Base-by-base conservation (phyloP, 2,888 invertebrate genomes). In the Clivina fossor region DNA sequence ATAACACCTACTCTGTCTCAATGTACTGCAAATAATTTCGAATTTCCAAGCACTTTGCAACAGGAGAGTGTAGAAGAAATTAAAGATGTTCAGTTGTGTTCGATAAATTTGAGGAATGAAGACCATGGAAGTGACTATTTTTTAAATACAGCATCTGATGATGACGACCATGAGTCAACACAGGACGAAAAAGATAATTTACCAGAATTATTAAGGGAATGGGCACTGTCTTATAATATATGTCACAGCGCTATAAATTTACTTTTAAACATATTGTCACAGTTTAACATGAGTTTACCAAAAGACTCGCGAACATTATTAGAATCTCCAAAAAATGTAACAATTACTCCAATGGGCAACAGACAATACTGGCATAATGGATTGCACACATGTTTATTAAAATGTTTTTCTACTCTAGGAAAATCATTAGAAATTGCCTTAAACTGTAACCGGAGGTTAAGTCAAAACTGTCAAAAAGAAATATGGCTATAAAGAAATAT, bases 161-260 rank as follows among this genome's bases (percentile, higher is more conserved):
- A 26, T 26, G 8, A 4, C 13, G 15, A 13, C 9, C 3, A 37
- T 16, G 15, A 37, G 8, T n/a, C n/a, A n/a, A n/a, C n/a, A n/a
- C n/a, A n/a, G n/a, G n/a, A n/a, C n/a, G 37, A 16, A 37, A 37
- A 37, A 15, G 37, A 37, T 37, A 37, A 37, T 16, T 37, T 37
- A 16, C n/a, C 37, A 37, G 15, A 16, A 37, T 37, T 37, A 37
- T 37, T 37, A 37, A 37, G 37, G 19, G 16, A 37, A 37, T 37
- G 37, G 18, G 18, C 37, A 37, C 2, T 37, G 37, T 37, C 16
- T 37, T 37, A 9, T 16, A 37, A 37, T 37, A 37, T 4, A 37
- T 15, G 37, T 4, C 37, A 37, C 15, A 37, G 16, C 16, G 37
- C 37, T 15, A 37, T 37, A 37, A 37, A 37, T 16, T 37, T 19